Evolutionary conservation across 2,888 invertebrate species (phyloP), one percentile per base, ranked within the genome.

Genomic region (Eristalis arbustorum): DNA sequence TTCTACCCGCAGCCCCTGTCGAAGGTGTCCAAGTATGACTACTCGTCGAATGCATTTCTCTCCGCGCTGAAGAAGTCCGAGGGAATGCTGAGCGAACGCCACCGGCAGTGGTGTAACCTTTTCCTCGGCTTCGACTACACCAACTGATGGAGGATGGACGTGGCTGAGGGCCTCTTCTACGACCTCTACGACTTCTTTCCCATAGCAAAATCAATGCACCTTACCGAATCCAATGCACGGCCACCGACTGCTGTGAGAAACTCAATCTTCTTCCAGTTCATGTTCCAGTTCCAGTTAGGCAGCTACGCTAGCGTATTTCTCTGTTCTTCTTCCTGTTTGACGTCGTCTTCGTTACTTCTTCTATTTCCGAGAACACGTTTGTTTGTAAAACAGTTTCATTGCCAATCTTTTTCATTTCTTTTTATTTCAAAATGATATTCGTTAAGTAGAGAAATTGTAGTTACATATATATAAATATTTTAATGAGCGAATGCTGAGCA

Each of bases 101-200:
- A 92, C 88, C 90, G 90, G 59, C 90, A 90, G 76, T 93, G 92
- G 92, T 93, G 92, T 88, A 89, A 91, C 14, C 85, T 92, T 66
- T 92, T 92, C 89, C 89, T 93, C 22, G 91, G 91, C 63, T 93
- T 93, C 69, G 90, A 90, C 77, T 89, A 89, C 81, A 73, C 77
- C 37, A 84, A 84, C 66, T 88, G 72, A 88, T 75, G 28, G 22
- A 59, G 42, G 37, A 56, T 69, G 13, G 37, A 61, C 23, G 25
- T 28, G 11, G 31, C 25, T 31, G 37, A 28, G 49, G 10, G 31
- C 37, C 28, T 49, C 28, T 31, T 42, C 23, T 59, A 25, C 25
- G 23, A 59, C 59, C 59, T 14, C 25, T 28, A 59, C 49, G 49
- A 56, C 22, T 59, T 71, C 74, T 76, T 64, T 23, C 61, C 69